Evolutionary conservation across 2,888 invertebrate species (phyloP).

Genomic region (Torymus auratus): DNA sequence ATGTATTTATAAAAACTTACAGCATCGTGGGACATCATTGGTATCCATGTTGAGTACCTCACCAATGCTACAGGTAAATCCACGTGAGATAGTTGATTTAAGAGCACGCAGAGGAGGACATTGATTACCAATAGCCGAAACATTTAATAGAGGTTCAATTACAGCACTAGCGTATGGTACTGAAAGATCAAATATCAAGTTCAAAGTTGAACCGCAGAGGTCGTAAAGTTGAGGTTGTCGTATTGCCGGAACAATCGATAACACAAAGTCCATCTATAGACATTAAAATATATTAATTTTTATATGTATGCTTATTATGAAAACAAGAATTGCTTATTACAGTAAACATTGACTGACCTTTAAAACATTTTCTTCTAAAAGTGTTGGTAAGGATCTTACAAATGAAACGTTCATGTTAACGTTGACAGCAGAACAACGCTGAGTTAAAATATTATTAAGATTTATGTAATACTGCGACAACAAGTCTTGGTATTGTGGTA

Average conservation of each 20-base stretch:
- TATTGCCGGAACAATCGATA: conserved; percentile 91
- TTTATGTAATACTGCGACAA: conserved; percentile 88
- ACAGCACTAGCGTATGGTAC: conserved; percentile 94
- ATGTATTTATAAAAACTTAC: conserved; percentile 80
- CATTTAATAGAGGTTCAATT: conserved; percentile 91
- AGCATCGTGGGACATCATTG: conserved; percentile 93
- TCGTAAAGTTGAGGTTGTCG: conserved; percentile 95
- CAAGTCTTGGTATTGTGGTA: conserved; percentile 90
- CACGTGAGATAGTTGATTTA: conserved; percentile 89
- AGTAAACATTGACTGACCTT: conserved; percentile 75
- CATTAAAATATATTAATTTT: conserved; percentile 4
- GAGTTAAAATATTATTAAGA: conserved; percentile 89
- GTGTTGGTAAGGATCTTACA: conserved; percentile 86
- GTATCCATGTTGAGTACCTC: conserved; percentile 96
- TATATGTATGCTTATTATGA: conserved; percentile 10
- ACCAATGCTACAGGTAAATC: conserved; percentile 95
- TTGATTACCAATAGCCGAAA: conserved; percentile 92
- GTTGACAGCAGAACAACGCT: conserved; percentile 95
- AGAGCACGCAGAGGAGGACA: conserved; percentile 94
- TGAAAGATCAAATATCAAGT: conserved; percentile 94
- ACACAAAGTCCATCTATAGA: conserved; percentile 87
- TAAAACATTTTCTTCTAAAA: conserved; percentile 91
- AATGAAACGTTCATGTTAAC: conserved; percentile 96
- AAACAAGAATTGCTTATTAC: background rate
- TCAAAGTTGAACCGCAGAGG: conserved; percentile 94